Conservation (phyloP, 2,888 invertebrate species). For the Molorchus minor region DNA sequence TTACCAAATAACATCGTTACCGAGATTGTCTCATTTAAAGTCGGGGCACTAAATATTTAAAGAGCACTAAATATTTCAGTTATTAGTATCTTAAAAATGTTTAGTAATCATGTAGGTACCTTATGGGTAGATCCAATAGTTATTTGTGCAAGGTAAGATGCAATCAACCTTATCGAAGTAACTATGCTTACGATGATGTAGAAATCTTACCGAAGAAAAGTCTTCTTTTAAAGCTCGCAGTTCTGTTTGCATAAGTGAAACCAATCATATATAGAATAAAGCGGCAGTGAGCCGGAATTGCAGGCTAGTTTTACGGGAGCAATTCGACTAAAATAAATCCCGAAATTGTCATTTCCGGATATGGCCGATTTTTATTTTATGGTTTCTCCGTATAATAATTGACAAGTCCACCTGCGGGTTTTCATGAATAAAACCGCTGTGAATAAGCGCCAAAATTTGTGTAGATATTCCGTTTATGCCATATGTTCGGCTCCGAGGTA, state of each 20-base stretch:
- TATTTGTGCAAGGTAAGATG: too few species aligned
- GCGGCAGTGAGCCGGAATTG: neutral
- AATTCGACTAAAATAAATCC: constrained; percentile 2
- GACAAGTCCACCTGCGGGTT: neutral
- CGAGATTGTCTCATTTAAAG: too few species aligned
- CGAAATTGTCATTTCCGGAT: neutral
- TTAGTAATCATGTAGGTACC: too few species aligned
- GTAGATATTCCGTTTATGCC: constrained; percentile 34
- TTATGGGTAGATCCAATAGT: too few species aligned
- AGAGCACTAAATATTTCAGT: too few species aligned
- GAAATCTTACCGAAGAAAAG: too few species aligned
- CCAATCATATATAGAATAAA: neutral
- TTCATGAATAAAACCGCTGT: constrained; percentile 9
- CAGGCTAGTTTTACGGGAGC: neutral
- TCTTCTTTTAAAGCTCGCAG: neutral
- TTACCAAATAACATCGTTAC: too few species aligned
- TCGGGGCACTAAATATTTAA: too few species aligned
- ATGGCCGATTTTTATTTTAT: constrained; percentile 8
- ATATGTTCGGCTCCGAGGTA: constrained; percentile 35
- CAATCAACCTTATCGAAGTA: too few species aligned
- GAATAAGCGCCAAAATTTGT: constrained; percentile 4
- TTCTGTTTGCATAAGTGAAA: constrained; percentile 12
- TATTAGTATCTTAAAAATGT: too few species aligned
- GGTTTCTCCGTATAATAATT: neutral
- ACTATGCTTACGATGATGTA: too few species aligned